Evolutionary conservation across 30 jellyfish, hydroid and myxozoan genomes (phyloP).

Genomic region (Mastigias papua): DNA sequence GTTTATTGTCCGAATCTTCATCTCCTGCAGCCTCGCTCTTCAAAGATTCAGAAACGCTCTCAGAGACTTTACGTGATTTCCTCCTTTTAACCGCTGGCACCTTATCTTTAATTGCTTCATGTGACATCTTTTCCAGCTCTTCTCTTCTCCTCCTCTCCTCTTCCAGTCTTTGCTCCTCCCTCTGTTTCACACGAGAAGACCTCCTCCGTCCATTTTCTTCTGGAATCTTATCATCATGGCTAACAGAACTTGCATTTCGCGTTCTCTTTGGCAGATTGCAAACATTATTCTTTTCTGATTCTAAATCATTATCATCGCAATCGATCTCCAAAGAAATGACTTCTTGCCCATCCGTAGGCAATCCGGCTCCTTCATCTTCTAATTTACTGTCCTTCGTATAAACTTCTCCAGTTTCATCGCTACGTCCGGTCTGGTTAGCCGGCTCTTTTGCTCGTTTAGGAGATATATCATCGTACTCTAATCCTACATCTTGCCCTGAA

Average conservation of each 20-base stretch:
- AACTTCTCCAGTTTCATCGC: neutral
- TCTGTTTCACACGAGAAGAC: conserved; percentile 59
- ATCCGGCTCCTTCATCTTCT: neutral
- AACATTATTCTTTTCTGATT: neutral
- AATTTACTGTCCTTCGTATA: neutral
- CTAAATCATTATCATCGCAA: too few species aligned
- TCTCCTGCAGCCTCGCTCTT: neutral
- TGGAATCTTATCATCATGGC: neutral
- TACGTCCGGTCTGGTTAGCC: too few species aligned
- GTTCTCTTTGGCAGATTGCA: neutral
- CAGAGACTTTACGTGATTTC: conserved; percentile 7
- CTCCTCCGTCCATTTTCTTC: conserved; percentile 49
- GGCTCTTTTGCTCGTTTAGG: neutral
- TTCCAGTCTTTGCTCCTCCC: conserved; percentile 26
- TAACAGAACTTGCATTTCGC: neutral
- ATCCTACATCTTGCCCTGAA: neutral
- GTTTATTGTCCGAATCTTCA: neutral
- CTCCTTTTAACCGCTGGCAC: conserved; percentile 43
- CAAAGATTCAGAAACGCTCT: neutral
- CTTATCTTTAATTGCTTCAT: neutral
- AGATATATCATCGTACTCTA: neutral
- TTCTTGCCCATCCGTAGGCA: too few species aligned
- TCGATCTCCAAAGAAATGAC: too few species aligned
- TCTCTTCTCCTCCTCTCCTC: conserved; percentile 19
- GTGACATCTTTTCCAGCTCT: conserved; percentile 18